These are phyloP conservation scores for Scaptomyza polygonia DNA, from an alignment of 2,888 invertebrate genomes.

Conservation along the genomic window DNA sequence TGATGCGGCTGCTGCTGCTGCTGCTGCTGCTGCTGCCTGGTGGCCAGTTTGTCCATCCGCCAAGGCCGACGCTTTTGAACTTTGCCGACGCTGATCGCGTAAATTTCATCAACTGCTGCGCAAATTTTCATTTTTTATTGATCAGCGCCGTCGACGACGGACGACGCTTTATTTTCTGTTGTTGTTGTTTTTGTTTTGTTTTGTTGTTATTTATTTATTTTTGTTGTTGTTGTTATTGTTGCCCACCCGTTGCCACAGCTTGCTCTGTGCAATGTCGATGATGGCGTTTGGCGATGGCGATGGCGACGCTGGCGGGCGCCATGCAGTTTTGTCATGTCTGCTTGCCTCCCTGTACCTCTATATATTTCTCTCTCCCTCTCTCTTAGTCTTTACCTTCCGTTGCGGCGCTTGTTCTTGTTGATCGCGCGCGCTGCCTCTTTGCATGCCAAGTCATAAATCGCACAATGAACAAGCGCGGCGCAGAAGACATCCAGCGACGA, in stretches of 20 bases:
- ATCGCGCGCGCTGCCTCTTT: constrained; percentile 47
- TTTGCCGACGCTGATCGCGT: constrained; percentile 80
- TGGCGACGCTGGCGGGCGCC: constrained; percentile 78
- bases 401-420: constrained; percentile 10
- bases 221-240: neutral
- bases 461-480: constrained; percentile 63
- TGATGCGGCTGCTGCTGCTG: neutral
- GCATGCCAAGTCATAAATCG: constrained; percentile 81
- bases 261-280: constrained; percentile 9
- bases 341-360: neutral
- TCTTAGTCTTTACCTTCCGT: neutral
- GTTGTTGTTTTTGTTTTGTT: neutral
- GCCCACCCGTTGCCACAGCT: constrained; percentile 68
- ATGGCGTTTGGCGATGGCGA: constrained; percentile 25
- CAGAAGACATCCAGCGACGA: constrained; percentile 36
- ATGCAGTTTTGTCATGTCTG: constrained; percentile 73
- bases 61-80: constrained; percentile 65
- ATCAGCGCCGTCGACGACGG: constrained; percentile 58
- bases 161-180: constrained; percentile 5
- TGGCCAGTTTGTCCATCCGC: constrained; percentile 43
- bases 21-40: constrained; percentile 12
- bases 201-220: neutral
- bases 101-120: constrained; percentile 80
- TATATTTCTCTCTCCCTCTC: neutral
- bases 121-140: constrained; percentile 79